Conservation (phyloP, 2,888 invertebrate species). For the Alsophila aescularia region DNA sequence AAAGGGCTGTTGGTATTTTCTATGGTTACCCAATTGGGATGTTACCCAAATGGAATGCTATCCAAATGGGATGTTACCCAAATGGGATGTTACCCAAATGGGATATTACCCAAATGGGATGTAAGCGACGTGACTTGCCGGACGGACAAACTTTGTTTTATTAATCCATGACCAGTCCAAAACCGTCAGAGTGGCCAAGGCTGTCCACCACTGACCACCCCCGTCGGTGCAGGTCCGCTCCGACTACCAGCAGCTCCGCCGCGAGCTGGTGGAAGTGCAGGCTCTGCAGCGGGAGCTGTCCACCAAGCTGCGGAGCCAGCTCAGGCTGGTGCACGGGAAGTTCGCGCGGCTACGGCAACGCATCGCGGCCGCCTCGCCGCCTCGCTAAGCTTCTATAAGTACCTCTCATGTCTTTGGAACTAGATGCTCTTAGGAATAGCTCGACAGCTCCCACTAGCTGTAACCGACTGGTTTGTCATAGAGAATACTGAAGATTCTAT, state of each 20-base stretch:
- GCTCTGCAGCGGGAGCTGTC: constrained; percentile 91
- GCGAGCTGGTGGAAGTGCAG: constrained; percentile 91
- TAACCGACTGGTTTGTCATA: constrained; percentile 3
- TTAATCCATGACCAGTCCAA: no score
- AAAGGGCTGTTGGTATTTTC: no score
- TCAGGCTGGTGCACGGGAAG: constrained; percentile 89
- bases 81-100: no score
- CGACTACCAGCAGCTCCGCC: constrained; percentile 91
- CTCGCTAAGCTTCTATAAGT: constrained; percentile 48
- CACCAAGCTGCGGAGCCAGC: constrained; percentile 88
- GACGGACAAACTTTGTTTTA: no score
- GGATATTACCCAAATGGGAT: no score
- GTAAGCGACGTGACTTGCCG: no score
- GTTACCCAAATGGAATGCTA: no score
- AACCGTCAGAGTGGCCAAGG: constrained; percentile 1
- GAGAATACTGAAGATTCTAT: no score
- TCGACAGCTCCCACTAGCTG: no score
- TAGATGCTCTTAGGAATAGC: no score
- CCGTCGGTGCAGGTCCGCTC: constrained; percentile 83
- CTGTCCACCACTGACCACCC: neutral
- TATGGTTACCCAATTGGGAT: no score
- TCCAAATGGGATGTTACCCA: no score
- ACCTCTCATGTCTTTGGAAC: constrained; percentile 29
- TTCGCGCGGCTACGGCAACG: constrained; percentile 89
- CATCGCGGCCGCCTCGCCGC: constrained; percentile 83